Base-by-base conservation (phyloP, 35 echinoderm and acorn worm species). In the Heliocidaris tuberculata region DNA sequence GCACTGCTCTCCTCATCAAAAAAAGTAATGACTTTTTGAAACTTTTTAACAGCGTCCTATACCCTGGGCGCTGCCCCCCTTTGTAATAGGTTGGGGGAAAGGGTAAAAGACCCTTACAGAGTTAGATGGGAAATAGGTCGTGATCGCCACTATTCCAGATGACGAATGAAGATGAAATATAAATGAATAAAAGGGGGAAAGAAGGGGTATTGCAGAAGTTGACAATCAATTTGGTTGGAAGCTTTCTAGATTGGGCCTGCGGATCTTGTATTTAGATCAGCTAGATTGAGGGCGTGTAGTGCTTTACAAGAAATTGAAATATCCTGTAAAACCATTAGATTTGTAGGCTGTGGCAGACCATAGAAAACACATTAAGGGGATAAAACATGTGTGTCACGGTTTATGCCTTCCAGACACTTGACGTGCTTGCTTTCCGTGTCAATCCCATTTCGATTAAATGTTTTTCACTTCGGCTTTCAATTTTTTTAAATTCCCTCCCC, bases 51-150 rank as follows among this genome's bases (percentile, higher is more conserved):
- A 78, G 27, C 21, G 65, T 78, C 65, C 21, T 78, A 78, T 60
- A 15, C 65, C 65, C 65, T 78, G 65, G 65, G 65, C 65, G 65
- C 65, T 78, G 65, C 65, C 65, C 65, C 65, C 65, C 65, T 78
- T 78, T 78, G 19, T 27, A n/a, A 78, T n/a, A n/a, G 65, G 27
- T 78, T 24, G 27, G 65, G 27, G 17, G 65, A 78, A 78, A 78
- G 65, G 16, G 65, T 24, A 78, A 78, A n/a, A 78, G 19, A 78
- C 65, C 65, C 65, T 78, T 17, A n/a, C 65, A 78, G 65, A 78
- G 8, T 21, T n/a, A 78, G 65, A 78, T 78, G 21, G 65, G 65
- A 78, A 78, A 6, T n/a, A 19, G 65, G 65, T 78, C 65, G 65
- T 78, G 27, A 78, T 78, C 65, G 65, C 27, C 27, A 78, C 65